Conservation (phyloP, 2,797 vertebrate genomes). For the Gallirallus australis region DNA sequence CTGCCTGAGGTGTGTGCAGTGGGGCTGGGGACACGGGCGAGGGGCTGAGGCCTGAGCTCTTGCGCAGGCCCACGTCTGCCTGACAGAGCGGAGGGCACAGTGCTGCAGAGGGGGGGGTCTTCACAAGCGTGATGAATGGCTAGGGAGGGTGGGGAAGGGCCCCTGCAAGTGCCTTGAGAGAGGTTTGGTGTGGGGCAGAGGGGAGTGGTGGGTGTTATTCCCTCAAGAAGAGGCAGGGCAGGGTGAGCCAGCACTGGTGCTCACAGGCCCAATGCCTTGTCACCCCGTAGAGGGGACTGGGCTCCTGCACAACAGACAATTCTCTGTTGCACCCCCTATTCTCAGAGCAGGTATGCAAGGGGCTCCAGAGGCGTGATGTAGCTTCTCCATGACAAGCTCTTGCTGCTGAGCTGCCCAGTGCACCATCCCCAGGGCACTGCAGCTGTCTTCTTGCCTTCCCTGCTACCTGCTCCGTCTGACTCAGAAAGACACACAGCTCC, state of each 20-base stretch:
- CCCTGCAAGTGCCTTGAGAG: background rate
- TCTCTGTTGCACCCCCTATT: background rate
- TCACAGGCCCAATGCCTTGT: background rate
- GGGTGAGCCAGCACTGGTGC: background rate
- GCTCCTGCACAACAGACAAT: fast-evolving
- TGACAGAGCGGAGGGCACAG: background rate
- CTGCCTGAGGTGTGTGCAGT: fast-evolving
- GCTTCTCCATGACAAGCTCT: background rate
- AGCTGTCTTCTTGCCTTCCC: background rate
- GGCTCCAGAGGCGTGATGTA: background rate
- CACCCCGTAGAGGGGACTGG: fast-evolving
- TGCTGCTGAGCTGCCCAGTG: background rate
- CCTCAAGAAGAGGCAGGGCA: background rate
- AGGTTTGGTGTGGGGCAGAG: background rate
- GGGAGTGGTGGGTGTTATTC: fast-evolving
- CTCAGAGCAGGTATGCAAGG: background rate
- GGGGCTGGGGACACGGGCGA: fast-evolving
- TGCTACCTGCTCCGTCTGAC: background rate
- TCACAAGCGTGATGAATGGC: fast-evolving
- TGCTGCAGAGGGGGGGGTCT: no score
- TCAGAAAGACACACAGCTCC: background rate
- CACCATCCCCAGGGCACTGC: background rate
- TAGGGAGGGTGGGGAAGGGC: background rate
- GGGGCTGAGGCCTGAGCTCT: background rate
- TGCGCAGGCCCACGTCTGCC: fast-evolving